Base-by-base conservation (phyloP, 2,113 vertebrate species). In the Chrysochloris asiatica region DNA sequence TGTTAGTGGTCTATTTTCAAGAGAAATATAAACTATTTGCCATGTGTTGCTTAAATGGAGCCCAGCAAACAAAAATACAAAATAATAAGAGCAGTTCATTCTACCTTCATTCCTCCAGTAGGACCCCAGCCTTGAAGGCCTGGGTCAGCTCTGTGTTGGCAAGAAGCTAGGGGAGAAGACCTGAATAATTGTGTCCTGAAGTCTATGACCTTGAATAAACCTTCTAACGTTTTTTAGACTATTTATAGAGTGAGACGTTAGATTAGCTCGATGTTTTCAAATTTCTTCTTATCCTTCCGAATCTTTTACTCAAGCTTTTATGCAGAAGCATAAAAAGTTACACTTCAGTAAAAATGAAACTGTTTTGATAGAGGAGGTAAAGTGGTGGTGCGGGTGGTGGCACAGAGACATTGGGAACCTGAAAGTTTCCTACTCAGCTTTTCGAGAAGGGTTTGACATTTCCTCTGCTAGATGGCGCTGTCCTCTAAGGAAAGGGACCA, bases 381-480 rank as follows among this genome's bases (percentile, higher is more conserved):
- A 63, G 33, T 3, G 28, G 10, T 17, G 13, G 30, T 28, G 8
- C n/a, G n/a, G n/a, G n/a, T n/a, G n/a, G n/a, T n/a, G n/a, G n/a
- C n/a, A 54, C 41, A 56, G 38, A 63, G 47, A 79, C 61, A 13
- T 8, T 16, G 5, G 56, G 52, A 67, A 47, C 22, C 1, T 7
- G 59, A 14, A 69, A 6, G 6, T 19, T 90, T 83, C 65, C 50
- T 81, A 73, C 45, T 28, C 5, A 4, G n/a, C 48, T 22, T 21
- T 26, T 11, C 4, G 71, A 16, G 81, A 6, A 3, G 83, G 59
- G 75, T 89, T 92, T 86, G 6, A 45, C 45, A 72, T 90, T 96
- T 95, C 65, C 83, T 93, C 96, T 95, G 95, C 97, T 98, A 98
- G 98, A 96, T 98, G 98, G 98, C 98, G 97, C 98, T 98, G 98